phyloP scores from a whole-genome alignment of 2,888 invertebrate genomes.

The Tetragnatha montana region DNA sequence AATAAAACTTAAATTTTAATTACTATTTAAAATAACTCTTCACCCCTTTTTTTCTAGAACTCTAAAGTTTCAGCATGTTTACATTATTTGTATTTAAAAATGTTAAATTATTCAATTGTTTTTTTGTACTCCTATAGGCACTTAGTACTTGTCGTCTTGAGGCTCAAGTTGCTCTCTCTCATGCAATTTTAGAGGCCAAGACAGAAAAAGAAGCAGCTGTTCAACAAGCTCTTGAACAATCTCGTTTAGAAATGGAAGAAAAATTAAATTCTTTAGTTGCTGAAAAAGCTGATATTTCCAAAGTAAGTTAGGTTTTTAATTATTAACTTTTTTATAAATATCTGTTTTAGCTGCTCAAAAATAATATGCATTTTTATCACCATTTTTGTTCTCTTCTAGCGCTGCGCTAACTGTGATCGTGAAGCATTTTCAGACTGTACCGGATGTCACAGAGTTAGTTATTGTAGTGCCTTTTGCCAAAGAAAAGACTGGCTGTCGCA shows the following conservation, averaged over 20 bases:
- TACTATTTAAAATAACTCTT: background rate
- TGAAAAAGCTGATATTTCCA: conserved; percentile 37
- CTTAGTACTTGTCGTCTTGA: conserved; percentile 75
- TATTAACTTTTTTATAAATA: background rate
- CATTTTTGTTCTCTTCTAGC: conserved; percentile 77
- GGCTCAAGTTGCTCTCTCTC: conserved; percentile 75
- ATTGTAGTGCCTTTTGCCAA: conserved; percentile 93
- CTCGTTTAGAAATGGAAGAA: conserved; percentile 54
- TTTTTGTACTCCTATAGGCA: conserved; percentile 74
- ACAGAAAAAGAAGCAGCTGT: conserved; percentile 76
- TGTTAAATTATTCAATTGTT: background rate
- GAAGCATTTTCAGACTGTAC: conserved; percentile 92
- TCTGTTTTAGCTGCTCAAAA: background rate
- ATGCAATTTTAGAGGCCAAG: conserved; percentile 75
- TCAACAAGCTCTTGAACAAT: conserved; percentile 74
- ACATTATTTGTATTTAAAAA: background rate
- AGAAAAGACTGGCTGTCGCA: conserved; percentile 92
- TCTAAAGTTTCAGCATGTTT: background rate
- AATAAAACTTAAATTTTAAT: background rate
- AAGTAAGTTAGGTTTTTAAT: conserved; percentile 38
- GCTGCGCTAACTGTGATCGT: conserved; percentile 90
- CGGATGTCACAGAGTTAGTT: conserved; percentile 88
- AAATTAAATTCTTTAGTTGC: conserved; percentile 31
- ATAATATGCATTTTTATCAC: background rate
- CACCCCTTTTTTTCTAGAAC: background rate